phyloP scores from a whole-genome alignment of 2,888 invertebrate species.

The Cabera pusaria region DNA sequence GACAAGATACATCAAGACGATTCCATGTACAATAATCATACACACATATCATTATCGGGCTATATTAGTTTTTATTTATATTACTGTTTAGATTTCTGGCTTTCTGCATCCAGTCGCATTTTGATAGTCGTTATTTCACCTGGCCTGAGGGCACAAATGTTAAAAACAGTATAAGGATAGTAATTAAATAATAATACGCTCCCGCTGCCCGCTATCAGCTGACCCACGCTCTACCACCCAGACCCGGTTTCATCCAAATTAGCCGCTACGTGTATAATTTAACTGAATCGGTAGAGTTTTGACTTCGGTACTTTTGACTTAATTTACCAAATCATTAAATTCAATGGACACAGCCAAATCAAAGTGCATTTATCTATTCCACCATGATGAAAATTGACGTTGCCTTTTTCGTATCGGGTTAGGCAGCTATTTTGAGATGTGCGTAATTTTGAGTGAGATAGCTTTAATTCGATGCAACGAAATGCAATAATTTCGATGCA shows the following conservation, averaged over 20 bases:
- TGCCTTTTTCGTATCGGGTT: slow-evolving; percentile 15
- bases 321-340: slow-evolving; percentile 41
- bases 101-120: not conserved
- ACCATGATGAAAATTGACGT: slow-evolving; percentile 9
- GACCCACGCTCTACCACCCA: slow-evolving; percentile 36
- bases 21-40: no score
- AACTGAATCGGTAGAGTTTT: slow-evolving; percentile 45
- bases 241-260: slow-evolving; percentile 51
- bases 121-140: no score
- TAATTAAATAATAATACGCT: no score
- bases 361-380: slow-evolving; percentile 10
- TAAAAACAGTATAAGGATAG: no score
- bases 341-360: slow-evolving; percentile 18
- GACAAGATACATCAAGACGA: no score
- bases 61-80: no score
- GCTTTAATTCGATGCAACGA: no score
- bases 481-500: no score
- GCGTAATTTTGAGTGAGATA: slow-evolving; percentile 8
- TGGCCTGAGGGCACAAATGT: no score
- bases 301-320: slow-evolving; percentile 39
- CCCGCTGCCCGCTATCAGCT: not conserved
- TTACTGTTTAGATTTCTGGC: no score
- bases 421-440: slow-evolving; percentile 16
- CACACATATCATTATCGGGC: no score
- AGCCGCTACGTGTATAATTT: slow-evolving; percentile 56